Percentiles rank a stretch among this genome's conserved stretches.
Evolutionary conservation across 2,888 invertebrate genomes (phyloP).

Genomic region (Aporophyla nigra): DNA sequence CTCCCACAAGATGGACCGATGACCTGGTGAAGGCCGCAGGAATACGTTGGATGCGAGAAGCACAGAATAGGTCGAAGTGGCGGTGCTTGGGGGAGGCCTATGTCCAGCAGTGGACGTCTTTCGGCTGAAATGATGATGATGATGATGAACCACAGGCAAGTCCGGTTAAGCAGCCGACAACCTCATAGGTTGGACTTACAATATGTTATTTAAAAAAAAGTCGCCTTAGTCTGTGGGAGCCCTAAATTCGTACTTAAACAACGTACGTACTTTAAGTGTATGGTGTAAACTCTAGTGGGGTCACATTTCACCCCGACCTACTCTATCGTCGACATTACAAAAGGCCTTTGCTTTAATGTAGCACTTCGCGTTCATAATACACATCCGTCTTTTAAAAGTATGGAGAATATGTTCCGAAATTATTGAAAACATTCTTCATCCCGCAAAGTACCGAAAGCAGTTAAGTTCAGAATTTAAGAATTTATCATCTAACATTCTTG

Average conservation of each 20-base stretch:
- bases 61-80: no score
- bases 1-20: no score
- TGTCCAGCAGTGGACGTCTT: no score
- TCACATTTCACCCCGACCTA: slow-evolving; percentile 36
- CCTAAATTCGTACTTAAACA: slow-evolving; percentile 11
- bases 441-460: slow-evolving; percentile 5
- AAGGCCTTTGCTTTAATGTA: slow-evolving; percentile 47
- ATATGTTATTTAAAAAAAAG: no score
- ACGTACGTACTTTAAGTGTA: slow-evolving; percentile 16
- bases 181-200: no score
- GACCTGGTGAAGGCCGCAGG: no score
- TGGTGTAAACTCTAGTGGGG: slow-evolving; percentile 41
- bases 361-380: slow-evolving; percentile 33
- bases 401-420: slow-evolving; percentile 43
- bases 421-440: slow-evolving; percentile 48
- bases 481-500: slow-evolving; percentile 49
- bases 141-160: no score
- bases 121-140: no score
- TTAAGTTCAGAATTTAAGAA: slow-evolving; percentile 40
- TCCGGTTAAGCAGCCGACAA: no score
- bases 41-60: no score
- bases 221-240: no score
- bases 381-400: slow-evolving; percentile 49
- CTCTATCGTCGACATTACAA: slow-evolving; percentile 42
- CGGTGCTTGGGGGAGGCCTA: no score